phyloP scores from a whole-genome alignment of 2,797 vertebrate species.

The Rhincodon typus region DNA sequence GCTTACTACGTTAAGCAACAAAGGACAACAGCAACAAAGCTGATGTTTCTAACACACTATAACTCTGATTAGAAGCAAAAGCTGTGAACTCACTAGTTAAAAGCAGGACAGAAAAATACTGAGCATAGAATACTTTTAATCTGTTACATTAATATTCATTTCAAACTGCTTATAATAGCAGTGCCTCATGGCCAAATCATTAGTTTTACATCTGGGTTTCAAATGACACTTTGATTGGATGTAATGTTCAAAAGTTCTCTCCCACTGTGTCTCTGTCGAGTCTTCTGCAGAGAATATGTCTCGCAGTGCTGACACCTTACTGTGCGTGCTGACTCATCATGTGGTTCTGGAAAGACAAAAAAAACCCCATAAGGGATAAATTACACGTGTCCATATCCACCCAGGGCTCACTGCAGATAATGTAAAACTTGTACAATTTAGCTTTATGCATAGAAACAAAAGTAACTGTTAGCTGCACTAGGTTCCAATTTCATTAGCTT shows the following conservation, averaged over 20 bases:
- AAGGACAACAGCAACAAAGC: constrained; percentile 75
- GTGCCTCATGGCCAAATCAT: constrained; percentile 98
- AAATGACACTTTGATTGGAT: constrained; percentile 99
- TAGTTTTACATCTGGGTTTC: constrained; percentile 99
- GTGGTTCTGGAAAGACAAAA: constrained; percentile 95
- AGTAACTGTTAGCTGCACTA: constrained; percentile 6
- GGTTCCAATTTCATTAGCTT: neutral
- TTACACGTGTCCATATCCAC: constrained; percentile 30
- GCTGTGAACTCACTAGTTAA: constrained; percentile 78
- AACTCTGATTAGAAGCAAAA: constrained; percentile 74
- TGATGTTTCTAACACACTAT: constrained; percentile 80
- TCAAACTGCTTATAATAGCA: constrained; percentile 99
- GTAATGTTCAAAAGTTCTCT: constrained; percentile 98
- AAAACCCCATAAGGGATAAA: constrained; percentile 49
- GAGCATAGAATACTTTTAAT: constrained; percentile 99
- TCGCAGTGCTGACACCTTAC: constrained; percentile 89
- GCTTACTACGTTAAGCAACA: constrained; percentile 87
- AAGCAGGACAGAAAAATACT: constrained; percentile 97
- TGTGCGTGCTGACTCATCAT: constrained; percentile 99
- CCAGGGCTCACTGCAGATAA: constrained; percentile 16
- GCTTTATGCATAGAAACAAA: constrained; percentile 15
- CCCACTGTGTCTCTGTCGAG: constrained; percentile 86
- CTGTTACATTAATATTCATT: constrained; percentile 99
- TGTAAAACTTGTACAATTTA: neutral
- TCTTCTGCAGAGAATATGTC: constrained; percentile 92